Conservation (phyloP, 2,888 invertebrate genomes). For the Harpalus rufipes region DNA sequence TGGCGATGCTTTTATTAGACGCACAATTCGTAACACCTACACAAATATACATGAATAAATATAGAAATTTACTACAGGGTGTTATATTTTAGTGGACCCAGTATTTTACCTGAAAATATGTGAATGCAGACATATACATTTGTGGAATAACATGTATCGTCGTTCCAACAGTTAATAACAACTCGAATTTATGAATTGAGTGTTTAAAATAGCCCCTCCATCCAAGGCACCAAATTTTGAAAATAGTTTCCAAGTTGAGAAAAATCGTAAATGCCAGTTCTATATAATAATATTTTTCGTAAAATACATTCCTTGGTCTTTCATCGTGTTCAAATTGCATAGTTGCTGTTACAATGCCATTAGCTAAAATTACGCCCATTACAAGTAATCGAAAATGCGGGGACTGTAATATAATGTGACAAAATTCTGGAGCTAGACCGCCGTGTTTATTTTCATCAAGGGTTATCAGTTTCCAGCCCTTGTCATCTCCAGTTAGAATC, state of each 20-base stretch:
- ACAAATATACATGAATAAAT: conserved; percentile 69
- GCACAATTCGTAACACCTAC: conserved; percentile 94
- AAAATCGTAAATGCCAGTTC: conserved; percentile 97
- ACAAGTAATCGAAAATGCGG: conserved; percentile 95
- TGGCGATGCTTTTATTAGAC: conserved; percentile 98
- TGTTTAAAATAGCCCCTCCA: conserved; percentile 97
- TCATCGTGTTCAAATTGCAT: conserved; percentile 97
- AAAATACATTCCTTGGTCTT: conserved; percentile 88
- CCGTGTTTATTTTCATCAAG: conserved; percentile 98
- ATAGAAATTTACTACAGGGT: not conserved
- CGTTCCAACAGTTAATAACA: conserved; percentile 94
- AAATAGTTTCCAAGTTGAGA: conserved; percentile 94
- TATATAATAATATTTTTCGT: conserved; percentile 94
- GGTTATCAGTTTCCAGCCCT: conserved; percentile 96
- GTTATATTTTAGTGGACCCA: too few relatives aligned
- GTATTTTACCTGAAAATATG: conserved; percentile 95
- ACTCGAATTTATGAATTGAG: conserved; percentile 98
- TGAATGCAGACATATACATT: conserved; percentile 95
- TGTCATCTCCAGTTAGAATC: conserved; percentile 95
- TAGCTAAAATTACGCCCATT: conserved; percentile 96
- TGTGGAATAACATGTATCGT: conserved; percentile 95
- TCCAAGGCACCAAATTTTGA: conserved; percentile 98
- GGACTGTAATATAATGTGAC: conserved; percentile 91
- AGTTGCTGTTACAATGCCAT: conserved; percentile 97
- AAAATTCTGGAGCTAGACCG: conserved; percentile 90